phyloP scores from a whole-genome alignment of 2,797 vertebrate genomes.

The Pseudotriccus pelzelni region DNA sequence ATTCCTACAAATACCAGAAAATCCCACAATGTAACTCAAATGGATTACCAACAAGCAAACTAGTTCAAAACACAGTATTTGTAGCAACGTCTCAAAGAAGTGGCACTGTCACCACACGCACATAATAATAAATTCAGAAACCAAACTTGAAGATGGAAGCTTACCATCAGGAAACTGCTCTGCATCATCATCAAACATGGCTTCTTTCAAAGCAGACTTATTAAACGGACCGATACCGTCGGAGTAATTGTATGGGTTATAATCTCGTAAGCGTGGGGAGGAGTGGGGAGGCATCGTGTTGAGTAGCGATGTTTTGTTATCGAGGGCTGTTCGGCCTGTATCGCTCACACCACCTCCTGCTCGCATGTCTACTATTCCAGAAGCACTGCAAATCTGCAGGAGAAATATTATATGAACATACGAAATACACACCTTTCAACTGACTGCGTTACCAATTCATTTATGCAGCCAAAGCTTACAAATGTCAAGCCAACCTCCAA shows the following conservation, averaged over 20 bases:
- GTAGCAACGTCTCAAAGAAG: neutral
- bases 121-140: neutral
- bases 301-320: constrained; percentile 93
- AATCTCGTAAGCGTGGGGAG: constrained; percentile 88
- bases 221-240: constrained; percentile 84
- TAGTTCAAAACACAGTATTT: neutral
- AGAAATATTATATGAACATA: rapidly evolving
- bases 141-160: neutral
- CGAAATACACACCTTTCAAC: neutral
- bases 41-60: neutral
- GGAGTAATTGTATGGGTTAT: constrained; percentile 84
- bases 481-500: neutral
- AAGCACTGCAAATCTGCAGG: constrained; percentile 76
- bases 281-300: constrained; percentile 90
- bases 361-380: constrained; percentile 79
- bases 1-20: neutral
- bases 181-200: constrained; percentile 89
- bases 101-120: neutral
- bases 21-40: neutral
- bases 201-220: constrained; percentile 91
- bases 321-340: constrained; percentile 86
- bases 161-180: constrained; percentile 91
- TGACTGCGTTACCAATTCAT: neutral
- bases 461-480: neutral
- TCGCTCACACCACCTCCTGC: constrained; percentile 79